A percentile compares a stretch with the other conserved stretches of the same genome.
Evolutionary conservation across 2,113 vertebrate species (phyloP).

Genomic region (Colossoma macropomum): DNA sequence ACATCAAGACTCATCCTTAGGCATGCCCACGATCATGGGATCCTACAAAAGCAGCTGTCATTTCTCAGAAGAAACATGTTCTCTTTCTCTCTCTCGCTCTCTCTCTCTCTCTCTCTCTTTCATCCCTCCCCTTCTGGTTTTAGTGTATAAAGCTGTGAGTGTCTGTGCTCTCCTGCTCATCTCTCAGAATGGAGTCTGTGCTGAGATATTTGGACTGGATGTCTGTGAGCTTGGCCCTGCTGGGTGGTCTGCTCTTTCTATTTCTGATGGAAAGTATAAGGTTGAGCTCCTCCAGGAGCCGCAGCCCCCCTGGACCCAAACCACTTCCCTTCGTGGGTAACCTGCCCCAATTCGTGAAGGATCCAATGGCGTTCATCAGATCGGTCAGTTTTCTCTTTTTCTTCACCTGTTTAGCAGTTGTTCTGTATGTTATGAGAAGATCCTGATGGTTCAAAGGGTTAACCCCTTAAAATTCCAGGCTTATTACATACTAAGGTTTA

Average conservation of each 20-base stretch:
- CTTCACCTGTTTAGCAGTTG: too few species aligned
- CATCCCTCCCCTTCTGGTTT: neutral
- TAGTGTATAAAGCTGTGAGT: neutral
- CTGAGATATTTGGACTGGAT: slow-evolving; percentile 24
- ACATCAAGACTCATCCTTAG: too few species aligned
- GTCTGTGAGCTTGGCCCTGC: neutral
- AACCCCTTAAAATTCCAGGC: too few species aligned
- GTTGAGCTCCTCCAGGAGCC: slow-evolving; percentile 21
- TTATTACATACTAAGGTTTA: too few species aligned
- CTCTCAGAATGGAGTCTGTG: slow-evolving; percentile 41
- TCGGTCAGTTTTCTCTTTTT: too few species aligned
- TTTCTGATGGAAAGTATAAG: slow-evolving; percentile 48
- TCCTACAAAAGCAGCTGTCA: too few species aligned
- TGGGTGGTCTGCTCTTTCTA: slow-evolving; percentile 27
- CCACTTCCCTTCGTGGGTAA: slow-evolving; percentile 52
- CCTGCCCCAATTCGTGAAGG: slow-evolving; percentile 14
- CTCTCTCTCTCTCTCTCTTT: too few species aligned
- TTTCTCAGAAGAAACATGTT: too few species aligned
- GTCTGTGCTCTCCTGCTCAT: neutral
- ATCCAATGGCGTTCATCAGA: slow-evolving; percentile 30
- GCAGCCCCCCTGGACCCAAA: slow-evolving; percentile 49
- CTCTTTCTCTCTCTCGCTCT: too few species aligned
- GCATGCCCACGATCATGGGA: too few species aligned
- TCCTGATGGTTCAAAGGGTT: too few species aligned
- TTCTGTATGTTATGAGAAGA: too few species aligned